Evolutionary conservation across 1,140 invertebrate species (phyloP), one percentile per base, ranked within the genome.

Genomic region (Lepidurus apus): DNA sequence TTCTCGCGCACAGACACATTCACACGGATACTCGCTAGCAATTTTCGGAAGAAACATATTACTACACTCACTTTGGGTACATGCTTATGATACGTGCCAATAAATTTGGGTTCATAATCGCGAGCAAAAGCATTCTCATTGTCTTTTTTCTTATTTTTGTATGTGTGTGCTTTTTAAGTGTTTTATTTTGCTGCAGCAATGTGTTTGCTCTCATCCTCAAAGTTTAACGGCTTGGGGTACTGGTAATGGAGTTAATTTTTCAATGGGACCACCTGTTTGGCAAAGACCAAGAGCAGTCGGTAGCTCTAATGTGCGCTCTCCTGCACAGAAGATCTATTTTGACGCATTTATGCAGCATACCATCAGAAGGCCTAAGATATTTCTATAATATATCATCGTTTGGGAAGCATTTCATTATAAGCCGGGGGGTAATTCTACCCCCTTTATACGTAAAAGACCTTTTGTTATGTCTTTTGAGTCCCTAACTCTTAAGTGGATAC

Each of bases 191-290:
- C 9, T 65, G 53, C 13, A 65, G 53, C 53, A 65, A 21, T 21
- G 53, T 21, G 53, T 8, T n/a, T 21, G 53, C 53, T 65, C 53
- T 65, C 53, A 65, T 21, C 9, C 53, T 65, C 53, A 21, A 9
- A 65, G 53, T 65, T 65, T 65, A 65, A 65, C 53, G 53, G 21
- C 53, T 21, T 7, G n/a, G 53, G 53, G 53, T n/a, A 65, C n/a
- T 65, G 53, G 17, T n/a, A 65, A 65, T 65, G 53, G 53, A 65
- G 53, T 65, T 65, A 65, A 65, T 65, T 65, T 65, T 65, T 65
- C 53, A 65, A 65, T 21, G 5, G 7, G 53, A 65, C 53, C 53
- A 65, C 53, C 53, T 65, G 53, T 65, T 65, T 65, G 7, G 53
- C 34, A 65, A 65, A 65, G 53, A 65, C 53, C 17, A 65, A 13